Percentiles rank a stretch among this genome's conserved stretches.
Evolutionary conservation across 2,797 vertebrate species (phyloP).

Genomic region (Chanos chanos): DNA sequence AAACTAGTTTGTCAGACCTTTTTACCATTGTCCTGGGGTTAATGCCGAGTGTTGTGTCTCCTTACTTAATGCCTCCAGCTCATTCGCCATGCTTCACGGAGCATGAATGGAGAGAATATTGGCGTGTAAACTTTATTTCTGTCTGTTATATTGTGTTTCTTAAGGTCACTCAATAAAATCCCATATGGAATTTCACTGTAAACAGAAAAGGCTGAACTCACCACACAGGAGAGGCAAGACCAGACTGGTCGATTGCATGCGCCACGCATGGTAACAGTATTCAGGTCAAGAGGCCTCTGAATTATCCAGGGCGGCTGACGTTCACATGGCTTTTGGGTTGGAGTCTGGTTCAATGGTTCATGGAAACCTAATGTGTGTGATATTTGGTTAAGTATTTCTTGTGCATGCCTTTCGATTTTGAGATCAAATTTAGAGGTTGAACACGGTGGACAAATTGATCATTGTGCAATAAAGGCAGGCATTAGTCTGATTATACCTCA

Average conservation of each 20-base stretch:
- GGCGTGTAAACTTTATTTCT: slow-evolving; percentile 18
- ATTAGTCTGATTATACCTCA: too few species aligned
- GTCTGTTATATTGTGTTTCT: slow-evolving; percentile 10
- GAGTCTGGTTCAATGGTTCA: too few species aligned
- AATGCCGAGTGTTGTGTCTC: slow-evolving; percentile 3
- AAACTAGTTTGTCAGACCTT: background rate
- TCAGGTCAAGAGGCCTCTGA: background rate
- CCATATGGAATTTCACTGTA: slow-evolving; percentile 10
- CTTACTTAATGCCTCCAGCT: background rate
- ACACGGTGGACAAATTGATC: too few species aligned
- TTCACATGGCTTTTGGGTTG: too few species aligned
- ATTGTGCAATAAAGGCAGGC: too few species aligned
- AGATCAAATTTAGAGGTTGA: too few species aligned
- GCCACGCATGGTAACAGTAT: background rate
- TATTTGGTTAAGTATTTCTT: too few species aligned
- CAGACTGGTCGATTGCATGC: background rate
- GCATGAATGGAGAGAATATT: background rate
- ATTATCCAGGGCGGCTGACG: too few species aligned
- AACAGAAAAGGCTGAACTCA: background rate
- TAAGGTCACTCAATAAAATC: slow-evolving; percentile 35
- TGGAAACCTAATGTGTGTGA: too few species aligned
- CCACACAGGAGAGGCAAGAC: background rate
- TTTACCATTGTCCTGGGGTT: background rate
- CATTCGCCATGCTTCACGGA: slow-evolving; percentile 5
- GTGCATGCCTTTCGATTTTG: too few species aligned